Percentiles rank a stretch among this genome's conserved stretches.
Evolutionary conservation across 2,113 vertebrate genomes (phyloP).

Genomic region (Lycocorax pyrrhopterus): DNA sequence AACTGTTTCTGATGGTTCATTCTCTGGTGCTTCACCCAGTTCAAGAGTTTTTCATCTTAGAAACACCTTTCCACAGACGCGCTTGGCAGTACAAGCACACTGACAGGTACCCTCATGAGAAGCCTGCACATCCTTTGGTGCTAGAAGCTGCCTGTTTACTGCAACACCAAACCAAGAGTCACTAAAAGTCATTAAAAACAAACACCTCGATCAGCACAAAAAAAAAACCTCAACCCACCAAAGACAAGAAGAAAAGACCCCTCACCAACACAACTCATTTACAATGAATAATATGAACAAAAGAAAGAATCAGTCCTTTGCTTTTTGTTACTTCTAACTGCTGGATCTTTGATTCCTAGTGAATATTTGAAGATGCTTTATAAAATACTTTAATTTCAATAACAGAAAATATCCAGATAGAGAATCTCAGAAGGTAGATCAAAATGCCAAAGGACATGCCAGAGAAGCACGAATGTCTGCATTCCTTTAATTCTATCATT

Average conservation of each 20-base stretch:
- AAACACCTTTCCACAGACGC: not conserved
- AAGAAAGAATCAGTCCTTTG: not conserved
- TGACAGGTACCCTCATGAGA: not conserved
- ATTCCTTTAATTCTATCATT: not conserved
- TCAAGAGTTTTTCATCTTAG: not conserved
- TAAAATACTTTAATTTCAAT: not conserved
- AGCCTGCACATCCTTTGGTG: not conserved
- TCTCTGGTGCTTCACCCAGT: not conserved
- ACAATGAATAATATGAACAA: not conserved
- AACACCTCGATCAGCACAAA: not conserved
- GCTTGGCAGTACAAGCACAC: not conserved
- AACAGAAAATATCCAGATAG: not conserved
- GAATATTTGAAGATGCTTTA: not conserved
- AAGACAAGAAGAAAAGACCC: not conserved
- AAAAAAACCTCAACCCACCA: not conserved
- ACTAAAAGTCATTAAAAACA: not conserved
- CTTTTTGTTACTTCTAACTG: not conserved
- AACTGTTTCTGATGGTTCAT: not conserved
- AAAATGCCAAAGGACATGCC: not conserved
- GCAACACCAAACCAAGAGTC: not conserved
- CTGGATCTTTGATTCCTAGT: not conserved
- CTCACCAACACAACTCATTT: not conserved
- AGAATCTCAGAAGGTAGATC: not conserved
- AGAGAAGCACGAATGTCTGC: not conserved
- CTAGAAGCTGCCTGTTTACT: not conserved